These are phyloP conservation scores for Nyctibius bracteatus DNA, from an alignment of 2,113 vertebrate genomes.

Conservation along the genomic window DNA sequence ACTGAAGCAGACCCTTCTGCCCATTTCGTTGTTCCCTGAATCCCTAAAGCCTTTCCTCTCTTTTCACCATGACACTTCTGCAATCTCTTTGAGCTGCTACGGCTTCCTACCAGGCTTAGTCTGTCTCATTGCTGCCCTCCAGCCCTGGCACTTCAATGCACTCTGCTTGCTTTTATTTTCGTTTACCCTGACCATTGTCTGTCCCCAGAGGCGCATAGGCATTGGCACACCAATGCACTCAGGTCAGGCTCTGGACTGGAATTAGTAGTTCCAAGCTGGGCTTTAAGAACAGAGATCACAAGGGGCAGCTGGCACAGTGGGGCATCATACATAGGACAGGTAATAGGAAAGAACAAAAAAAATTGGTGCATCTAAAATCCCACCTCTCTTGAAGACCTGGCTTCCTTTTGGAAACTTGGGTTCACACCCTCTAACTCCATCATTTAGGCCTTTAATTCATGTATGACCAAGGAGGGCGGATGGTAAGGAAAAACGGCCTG, in stretches of 20 bases:
- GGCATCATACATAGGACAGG: accelerated
- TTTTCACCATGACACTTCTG: neutral
- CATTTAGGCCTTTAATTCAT: neutral
- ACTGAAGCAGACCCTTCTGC: neutral
- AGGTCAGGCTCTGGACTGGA: neutral
- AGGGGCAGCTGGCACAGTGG: neutral
- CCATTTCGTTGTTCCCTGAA: neutral
- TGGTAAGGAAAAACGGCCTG: neutral
- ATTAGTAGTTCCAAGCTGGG: neutral
- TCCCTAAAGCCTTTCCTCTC: neutral
- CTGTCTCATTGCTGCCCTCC: neutral
- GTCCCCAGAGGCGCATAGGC: neutral
- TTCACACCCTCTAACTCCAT: neutral
- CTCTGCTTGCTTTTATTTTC: neutral
- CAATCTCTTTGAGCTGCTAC: neutral
- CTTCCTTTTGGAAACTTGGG: neutral
- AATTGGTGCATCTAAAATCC: neutral
- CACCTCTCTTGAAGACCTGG: neutral
- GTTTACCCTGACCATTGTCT: neutral
- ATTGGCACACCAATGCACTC: neutral
- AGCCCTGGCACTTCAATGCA: neutral
- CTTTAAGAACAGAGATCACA: neutral
- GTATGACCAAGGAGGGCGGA: neutral
- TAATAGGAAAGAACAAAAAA: neutral
- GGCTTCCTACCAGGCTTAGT: neutral